Evolutionary conservation across 2,888 invertebrate species (phyloP).

Genomic region (Rhagophthalmus giganteus): DNA sequence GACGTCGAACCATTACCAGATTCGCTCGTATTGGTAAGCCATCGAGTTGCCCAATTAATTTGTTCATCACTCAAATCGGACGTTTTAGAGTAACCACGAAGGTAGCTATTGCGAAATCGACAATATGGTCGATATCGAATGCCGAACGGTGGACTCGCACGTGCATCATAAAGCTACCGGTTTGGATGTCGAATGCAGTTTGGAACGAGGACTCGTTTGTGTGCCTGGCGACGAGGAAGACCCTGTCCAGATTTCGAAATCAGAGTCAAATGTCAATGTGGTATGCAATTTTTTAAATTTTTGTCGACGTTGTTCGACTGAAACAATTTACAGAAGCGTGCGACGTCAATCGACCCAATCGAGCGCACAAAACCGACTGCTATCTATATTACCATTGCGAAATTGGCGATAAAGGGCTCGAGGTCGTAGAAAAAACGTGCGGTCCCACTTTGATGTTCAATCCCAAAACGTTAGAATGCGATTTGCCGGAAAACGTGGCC

Average conservation of each 20-base stretch:
- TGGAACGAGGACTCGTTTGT: conserved; percentile 74
- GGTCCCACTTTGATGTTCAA: conserved; percentile 1
- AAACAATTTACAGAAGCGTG: background rate
- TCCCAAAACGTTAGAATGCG: background rate
- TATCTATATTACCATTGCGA: background rate
- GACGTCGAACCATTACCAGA: conserved; percentile 66
- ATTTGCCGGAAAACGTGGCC: conserved; percentile 1
- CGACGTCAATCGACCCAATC: background rate
- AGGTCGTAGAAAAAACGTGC: conserved; percentile 1
- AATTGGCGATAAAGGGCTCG: background rate
- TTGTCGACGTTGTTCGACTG: no score
- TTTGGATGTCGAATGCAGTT: conserved; percentile 74
- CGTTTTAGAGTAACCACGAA: conserved; percentile 25
- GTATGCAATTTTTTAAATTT: conserved; percentile 33
- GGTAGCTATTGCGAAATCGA: conserved; percentile 63
- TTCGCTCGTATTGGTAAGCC: conserved; percentile 58
- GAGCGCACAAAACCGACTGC: background rate
- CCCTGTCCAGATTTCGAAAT: conserved; percentile 83
- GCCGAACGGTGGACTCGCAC: conserved; percentile 69
- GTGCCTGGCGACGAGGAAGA: conserved; percentile 44
- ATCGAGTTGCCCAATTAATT: background rate
- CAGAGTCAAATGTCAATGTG: conserved; percentile 71
- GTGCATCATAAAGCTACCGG: conserved; percentile 68
- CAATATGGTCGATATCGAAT: conserved; percentile 73
- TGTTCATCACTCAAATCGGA: background rate